Conservation (phyloP, 2,113 vertebrate genomes). For the Phodopus roborovskii region DNA sequence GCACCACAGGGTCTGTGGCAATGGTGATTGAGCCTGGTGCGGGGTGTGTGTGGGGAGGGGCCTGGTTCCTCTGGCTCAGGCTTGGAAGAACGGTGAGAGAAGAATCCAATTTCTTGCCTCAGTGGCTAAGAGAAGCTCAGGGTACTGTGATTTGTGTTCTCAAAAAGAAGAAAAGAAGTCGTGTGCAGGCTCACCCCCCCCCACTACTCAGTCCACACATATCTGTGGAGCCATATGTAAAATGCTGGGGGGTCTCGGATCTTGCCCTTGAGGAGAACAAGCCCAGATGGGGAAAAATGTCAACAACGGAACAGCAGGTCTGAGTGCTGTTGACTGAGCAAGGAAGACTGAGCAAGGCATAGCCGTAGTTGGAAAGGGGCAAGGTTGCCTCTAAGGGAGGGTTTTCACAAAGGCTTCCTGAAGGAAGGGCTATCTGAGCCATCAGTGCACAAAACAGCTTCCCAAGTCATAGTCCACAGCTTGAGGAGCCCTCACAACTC, state of each 20-base stretch:
- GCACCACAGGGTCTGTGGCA: rapidly evolving
- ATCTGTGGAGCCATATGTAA: rapidly evolving
- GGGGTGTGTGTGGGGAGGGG: too few relatives aligned
- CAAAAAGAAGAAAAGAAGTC: neutral
- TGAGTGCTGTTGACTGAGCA: neutral
- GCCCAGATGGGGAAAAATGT: neutral
- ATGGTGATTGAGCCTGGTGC: rapidly evolving
- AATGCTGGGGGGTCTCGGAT: neutral
- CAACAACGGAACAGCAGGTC: neutral
- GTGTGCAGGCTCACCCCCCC: rapidly evolving
- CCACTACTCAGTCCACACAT: rapidly evolving
- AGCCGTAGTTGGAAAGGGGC: neutral
- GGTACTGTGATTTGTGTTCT: neutral
- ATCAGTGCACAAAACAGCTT: neutral
- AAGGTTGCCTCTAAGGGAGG: neutral
- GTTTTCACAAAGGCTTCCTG: neutral
- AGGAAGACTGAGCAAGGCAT: neutral
- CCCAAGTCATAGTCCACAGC: rapidly evolving
- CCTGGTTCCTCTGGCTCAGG: neutral
- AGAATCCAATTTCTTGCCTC: neutral
- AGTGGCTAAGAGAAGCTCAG: neutral
- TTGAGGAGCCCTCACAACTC: neutral
- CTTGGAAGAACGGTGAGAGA: rapidly evolving
- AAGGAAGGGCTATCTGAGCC: neutral
- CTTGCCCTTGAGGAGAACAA: neutral